Evolutionary conservation across 2,888 invertebrate genomes (phyloP).

Genomic region (Macrosiphum euphorbiae): DNA sequence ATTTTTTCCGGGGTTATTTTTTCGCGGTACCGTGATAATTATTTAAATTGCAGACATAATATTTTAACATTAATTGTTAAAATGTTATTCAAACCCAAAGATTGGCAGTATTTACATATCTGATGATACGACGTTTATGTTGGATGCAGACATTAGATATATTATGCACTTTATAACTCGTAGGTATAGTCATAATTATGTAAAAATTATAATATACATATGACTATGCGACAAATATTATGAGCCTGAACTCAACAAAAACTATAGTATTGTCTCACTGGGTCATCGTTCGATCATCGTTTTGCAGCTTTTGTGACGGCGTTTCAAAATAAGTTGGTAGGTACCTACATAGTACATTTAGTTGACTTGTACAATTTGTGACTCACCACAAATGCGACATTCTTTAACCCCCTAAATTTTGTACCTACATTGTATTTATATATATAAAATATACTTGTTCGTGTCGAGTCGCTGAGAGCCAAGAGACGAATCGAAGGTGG

Average conservation of each 20-base stretch:
- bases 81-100: background rate
- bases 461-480: background rate
- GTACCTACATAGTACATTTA: background rate
- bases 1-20: no score
- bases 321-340: background rate
- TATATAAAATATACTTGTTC: background rate
- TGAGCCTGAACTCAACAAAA: background rate
- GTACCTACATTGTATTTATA: background rate
- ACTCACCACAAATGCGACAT: background rate
- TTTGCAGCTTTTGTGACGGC: no score
- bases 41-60: background rate
- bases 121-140: background rate
- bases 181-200: no score
- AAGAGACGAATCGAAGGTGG: no score
- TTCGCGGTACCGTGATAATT: no score
- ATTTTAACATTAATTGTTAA: background rate
- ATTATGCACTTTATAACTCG: no score
- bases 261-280: background rate
- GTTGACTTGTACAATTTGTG: background rate
- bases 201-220: no score
- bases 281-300: background rate
- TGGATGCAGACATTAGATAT: background rate
- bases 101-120: background rate
- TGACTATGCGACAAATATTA: background rate
- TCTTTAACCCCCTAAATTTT: background rate